Percentiles rank a stretch among this genome's conserved stretches.
These are phyloP conservation scores for Crepidodera aurea DNA, from an alignment of 2,888 invertebrate species.

Conservation along the genomic window DNA sequence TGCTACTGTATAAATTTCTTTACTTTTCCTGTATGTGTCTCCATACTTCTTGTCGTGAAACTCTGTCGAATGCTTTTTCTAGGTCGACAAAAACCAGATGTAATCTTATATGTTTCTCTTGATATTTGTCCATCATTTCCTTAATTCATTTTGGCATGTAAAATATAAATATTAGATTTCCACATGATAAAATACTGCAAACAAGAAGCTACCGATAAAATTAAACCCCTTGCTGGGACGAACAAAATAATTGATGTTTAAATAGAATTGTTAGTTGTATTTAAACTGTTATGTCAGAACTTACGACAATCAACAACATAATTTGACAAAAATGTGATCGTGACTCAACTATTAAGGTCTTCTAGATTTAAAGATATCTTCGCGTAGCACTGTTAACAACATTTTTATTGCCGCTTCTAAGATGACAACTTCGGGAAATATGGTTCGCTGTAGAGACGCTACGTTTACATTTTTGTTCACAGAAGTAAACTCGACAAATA, in stretches of 20 bases:
- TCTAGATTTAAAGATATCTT: constrained; percentile 12
- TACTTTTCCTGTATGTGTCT: too few relatives aligned
- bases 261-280: background rate
- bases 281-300: constrained; percentile 6
- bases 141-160: too few relatives aligned
- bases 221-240: background rate
- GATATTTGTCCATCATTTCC: too few relatives aligned
- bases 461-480: constrained; percentile 15
- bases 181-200: too few relatives aligned
- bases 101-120: too few relatives aligned
- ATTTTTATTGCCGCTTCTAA: constrained; percentile 1
- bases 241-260: background rate
- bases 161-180: too few relatives aligned
- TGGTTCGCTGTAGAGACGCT: background rate
- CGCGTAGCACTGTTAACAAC: constrained; percentile 1
- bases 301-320: constrained; percentile 1
- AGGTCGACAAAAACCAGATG: too few relatives aligned
- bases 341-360: constrained; percentile 10
- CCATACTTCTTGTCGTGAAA: too few relatives aligned
- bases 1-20: too few relatives aligned
- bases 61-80: too few relatives aligned
- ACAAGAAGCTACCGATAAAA: too few relatives aligned
- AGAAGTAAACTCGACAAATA: too few relatives aligned
- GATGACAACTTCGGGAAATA: constrained; percentile 8
- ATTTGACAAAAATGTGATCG: constrained; percentile 14